Evolutionary conservation across 2,888 invertebrate species (phyloP), one percentile per base, ranked within the genome.

Genomic region (Brenthis daphne): DNA sequence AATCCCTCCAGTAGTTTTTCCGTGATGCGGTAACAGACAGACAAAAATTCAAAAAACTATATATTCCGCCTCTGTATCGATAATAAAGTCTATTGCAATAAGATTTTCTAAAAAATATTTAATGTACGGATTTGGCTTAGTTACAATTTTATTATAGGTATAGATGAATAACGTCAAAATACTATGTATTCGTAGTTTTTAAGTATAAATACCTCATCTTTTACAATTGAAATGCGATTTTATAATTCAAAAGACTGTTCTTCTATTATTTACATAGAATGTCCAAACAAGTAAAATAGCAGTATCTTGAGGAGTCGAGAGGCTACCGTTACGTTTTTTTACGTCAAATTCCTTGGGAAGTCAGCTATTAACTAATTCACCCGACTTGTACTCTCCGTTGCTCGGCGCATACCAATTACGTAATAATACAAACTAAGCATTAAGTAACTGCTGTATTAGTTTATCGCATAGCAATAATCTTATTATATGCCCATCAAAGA

Each of bases 281-380:
- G 24, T 16, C 16, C 50, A 60, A 60, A 60, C 60, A 33, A 33
- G 50, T 50, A 33, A 48, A 60, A 60, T 60, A 60, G 50, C 50
- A 50, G 50, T 60, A 60, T 14, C 53, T 63, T 33, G 12, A 53
- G 51, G 51, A 63, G 53, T 53, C 37, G 37, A 53, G 63, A 14
- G 20, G 37, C 63, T 63, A 63, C 63, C 63, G 63, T 63, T 53
- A 63, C 53, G 37, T 63, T 63, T 63, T 63, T 63, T 63, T 37
- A 33, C 33, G 51, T 33, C 33, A 63, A 63, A 63, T 63, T 43
- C 53, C 37, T 63, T 63, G 53, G 43, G 63, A 63, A 63, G 63
- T 63, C 16, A 63, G 8, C 53, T 63, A 63, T 63, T 63, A 53
- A 63, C 63, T 63, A 63, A 63, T 63, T 63, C 61, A 51, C 51